Conservation (phyloP, 2,797 vertebrate species). For the Neosilurus hyrtlii region DNA sequence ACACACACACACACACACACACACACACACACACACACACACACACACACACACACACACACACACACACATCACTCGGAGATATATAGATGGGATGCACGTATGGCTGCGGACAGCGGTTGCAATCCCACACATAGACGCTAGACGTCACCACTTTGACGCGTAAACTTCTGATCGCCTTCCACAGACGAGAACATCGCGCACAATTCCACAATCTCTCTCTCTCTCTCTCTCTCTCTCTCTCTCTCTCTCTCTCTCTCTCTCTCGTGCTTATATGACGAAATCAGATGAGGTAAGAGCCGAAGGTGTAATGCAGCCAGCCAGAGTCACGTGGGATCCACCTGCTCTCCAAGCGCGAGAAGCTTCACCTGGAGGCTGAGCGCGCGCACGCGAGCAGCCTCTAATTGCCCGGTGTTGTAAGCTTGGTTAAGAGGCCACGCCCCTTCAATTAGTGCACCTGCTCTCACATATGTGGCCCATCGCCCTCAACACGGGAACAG, state of each 20-base stretch:
- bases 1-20: too few relatives aligned
- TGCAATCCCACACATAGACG: conserved; percentile 35
- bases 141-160: conserved; percentile 50
- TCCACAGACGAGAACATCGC: conserved; percentile 31
- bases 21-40: not conserved
- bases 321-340: conserved; percentile 18
- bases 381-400: not conserved
- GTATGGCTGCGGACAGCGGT: not conserved
- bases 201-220: conserved; percentile 8
- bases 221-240: not conserved
- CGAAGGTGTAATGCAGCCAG: conserved; percentile 23
- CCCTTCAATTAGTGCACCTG: conserved; percentile 23
- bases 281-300: conserved; percentile 12
- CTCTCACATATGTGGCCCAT: conserved; percentile 6
- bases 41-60: too few relatives aligned
- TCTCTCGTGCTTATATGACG: not conserved
- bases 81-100: not conserved
- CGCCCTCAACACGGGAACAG: not conserved
- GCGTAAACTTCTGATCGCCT: conserved; percentile 10
- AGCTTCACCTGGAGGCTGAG: conserved; percentile 32
- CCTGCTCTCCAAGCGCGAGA: conserved; percentile 17
- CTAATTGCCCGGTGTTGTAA: conserved; percentile 41
- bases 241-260: not conserved
- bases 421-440: conserved; percentile 39
- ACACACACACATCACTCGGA: not conserved